phyloP scores from a whole-genome alignment of 1,140 invertebrate genomes.

The Conus betulinus region DNA sequence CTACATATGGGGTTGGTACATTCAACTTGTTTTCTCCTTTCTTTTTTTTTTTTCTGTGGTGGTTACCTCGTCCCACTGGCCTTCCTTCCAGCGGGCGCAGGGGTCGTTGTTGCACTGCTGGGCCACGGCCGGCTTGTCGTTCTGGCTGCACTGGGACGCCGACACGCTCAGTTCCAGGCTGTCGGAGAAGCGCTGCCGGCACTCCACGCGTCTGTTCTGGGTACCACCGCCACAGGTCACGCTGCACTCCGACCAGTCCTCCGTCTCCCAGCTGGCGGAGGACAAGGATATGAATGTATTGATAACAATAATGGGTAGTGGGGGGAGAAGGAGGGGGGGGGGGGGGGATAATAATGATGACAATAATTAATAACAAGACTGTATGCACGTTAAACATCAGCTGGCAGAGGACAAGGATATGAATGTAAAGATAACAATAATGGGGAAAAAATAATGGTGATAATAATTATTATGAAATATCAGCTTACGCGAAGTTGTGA shows the following conservation, averaged over 20 bases:
- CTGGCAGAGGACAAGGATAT: too few species aligned
- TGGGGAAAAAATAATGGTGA: too few species aligned
- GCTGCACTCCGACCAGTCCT: slow-evolving; percentile 76
- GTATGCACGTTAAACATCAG: too few species aligned
- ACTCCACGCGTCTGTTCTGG: slow-evolving; percentile 73
- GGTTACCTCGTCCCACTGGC: slow-evolving; percentile 81
- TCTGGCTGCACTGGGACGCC: slow-evolving; percentile 75
- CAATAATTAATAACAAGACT: too few species aligned
- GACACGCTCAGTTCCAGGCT: slow-evolving; percentile 56
- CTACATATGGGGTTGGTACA: not conserved
- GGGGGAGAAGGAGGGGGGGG: too few species aligned
- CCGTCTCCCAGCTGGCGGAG: slow-evolving; percentile 64
- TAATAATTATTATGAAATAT: too few species aligned
- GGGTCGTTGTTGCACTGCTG: slow-evolving; percentile 81
- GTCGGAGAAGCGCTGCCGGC: slow-evolving; percentile 62
- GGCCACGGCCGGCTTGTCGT: slow-evolving; percentile 79
- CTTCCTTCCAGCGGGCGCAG: slow-evolving; percentile 83
- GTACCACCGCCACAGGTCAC: slow-evolving; percentile 77
- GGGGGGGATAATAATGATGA: too few species aligned
- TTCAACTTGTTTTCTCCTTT: too few species aligned
- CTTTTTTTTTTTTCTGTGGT: not conserved
- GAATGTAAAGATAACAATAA: too few species aligned
- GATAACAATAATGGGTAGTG: too few species aligned
- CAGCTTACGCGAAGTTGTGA: too few species aligned
- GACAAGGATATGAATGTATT: not conserved